These are phyloP conservation scores for Colostygia pectinataria DNA, from an alignment of 2,888 invertebrate genomes.

Conservation along the genomic window DNA sequence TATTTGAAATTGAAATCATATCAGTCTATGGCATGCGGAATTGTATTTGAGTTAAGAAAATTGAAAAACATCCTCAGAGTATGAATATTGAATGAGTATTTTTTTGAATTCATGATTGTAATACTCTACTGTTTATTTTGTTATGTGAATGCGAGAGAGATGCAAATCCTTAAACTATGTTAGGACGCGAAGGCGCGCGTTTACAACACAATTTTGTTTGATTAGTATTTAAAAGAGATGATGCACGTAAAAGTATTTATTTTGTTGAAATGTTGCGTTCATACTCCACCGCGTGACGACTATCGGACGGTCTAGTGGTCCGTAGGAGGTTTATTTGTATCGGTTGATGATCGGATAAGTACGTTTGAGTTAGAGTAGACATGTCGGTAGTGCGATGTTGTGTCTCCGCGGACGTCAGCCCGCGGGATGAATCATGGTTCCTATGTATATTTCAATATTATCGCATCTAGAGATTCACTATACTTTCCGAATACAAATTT, in stretches of 20 bases:
- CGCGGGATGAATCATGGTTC: constrained; percentile 83
- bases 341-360: constrained; percentile 61
- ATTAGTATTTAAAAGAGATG: constrained; percentile 63
- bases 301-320: constrained; percentile 46
- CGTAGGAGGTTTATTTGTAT: constrained; percentile 50
- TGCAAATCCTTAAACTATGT: constrained; percentile 44
- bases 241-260: constrained; percentile 54
- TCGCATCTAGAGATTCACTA: constrained; percentile 83
- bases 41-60: constrained; percentile 14
- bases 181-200: constrained; percentile 78
- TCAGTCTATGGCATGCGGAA: constrained; percentile 15
- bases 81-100: background rate
- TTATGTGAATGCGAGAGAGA: constrained; percentile 30
- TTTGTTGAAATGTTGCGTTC: constrained; percentile 60
- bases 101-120: background rate
- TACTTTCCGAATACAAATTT: constrained; percentile 83
- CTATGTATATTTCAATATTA: constrained; percentile 84
- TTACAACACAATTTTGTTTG: constrained; percentile 75
- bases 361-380: constrained; percentile 73
- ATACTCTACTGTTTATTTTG: background rate
- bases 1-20: constrained; percentile 25
- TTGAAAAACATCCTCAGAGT: constrained; percentile 2
- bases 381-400: constrained; percentile 78
- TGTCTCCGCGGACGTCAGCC: constrained; percentile 75
- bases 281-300: constrained; percentile 54